Percentiles rank a stretch among this genome's conserved stretches.
Evolutionary conservation across 1,140 invertebrate genomes (phyloP).

Genomic region (Proctacanthus coquilletti): DNA sequence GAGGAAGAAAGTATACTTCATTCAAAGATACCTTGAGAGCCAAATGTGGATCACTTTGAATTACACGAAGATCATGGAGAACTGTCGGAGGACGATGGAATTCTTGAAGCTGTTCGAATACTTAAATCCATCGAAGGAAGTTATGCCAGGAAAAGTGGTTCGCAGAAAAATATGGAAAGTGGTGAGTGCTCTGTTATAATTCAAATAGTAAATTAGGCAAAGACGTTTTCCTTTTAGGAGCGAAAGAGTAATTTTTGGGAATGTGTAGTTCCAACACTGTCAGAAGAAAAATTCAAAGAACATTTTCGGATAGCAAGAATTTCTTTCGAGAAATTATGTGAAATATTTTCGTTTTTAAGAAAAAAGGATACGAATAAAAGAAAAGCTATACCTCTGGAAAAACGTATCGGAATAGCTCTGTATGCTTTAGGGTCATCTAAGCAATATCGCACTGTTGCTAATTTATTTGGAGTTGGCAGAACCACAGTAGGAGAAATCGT

Average conservation of each 20-base stretch:
- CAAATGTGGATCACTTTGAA: too few relatives aligned
- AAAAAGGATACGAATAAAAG: constrained; percentile 1
- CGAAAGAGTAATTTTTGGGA: constrained; percentile 7
- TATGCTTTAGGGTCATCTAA: constrained; percentile 5
- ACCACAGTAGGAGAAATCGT: constrained; percentile 3
- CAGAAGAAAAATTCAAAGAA: constrained; percentile 6
- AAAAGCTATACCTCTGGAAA: constrained; percentile 6
- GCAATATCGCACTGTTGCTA: constrained; percentile 5
- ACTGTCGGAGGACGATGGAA: too few relatives aligned
- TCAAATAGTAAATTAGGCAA: too few relatives aligned
- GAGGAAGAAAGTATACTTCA: too few relatives aligned
- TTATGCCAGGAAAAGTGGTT: too few relatives aligned
- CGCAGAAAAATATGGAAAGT: too few relatives aligned
- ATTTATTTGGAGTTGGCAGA: constrained; percentile 5
- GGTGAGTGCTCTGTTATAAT: too few relatives aligned
- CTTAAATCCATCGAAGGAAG: too few relatives aligned
- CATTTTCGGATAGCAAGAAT: constrained; percentile 2
- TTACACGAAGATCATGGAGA: too few relatives aligned
- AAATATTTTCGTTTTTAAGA: constrained; percentile 1
- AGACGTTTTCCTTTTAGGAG: constrained; percentile 1
- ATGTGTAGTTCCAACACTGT: background rate
- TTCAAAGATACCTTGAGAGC: too few relatives aligned
- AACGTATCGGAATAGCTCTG: constrained; percentile 7
- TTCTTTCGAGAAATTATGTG: background rate
- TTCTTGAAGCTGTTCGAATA: too few relatives aligned